Evolutionary conservation across 2,113 vertebrate genomes (phyloP).

Genomic region (Arothron firmamentum): DNA sequence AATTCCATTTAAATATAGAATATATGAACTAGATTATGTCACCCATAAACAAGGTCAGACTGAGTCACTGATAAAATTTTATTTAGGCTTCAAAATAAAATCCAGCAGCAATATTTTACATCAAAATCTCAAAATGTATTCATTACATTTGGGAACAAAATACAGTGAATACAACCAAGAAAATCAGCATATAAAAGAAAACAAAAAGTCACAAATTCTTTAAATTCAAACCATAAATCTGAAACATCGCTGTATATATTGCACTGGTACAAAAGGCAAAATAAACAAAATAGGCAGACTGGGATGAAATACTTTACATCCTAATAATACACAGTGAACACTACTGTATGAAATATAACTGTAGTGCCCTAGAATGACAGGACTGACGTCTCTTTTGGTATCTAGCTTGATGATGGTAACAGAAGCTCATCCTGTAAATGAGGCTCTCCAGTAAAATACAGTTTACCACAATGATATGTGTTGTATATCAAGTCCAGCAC

Average conservation of each 20-base stretch:
- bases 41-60: no score
- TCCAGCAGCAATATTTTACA: slow-evolving; percentile 14
- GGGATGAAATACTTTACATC: slow-evolving; percentile 6
- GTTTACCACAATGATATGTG: slow-evolving; percentile 28
- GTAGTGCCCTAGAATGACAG: slow-evolving; percentile 25
- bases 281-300: slow-evolving; percentile 22
- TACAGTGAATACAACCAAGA: slow-evolving; percentile 21
- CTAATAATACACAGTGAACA: neutral
- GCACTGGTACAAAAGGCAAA: slow-evolving; percentile 37
- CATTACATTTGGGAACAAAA: slow-evolving; percentile 23
- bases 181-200: slow-evolving; percentile 12
- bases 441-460: neutral
- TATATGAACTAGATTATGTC: no score
- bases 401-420: neutral
- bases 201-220: neutral
- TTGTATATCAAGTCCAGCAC: slow-evolving; percentile 13
- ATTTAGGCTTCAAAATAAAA: slow-evolving; percentile 27
- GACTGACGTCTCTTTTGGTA: slow-evolving; percentile 18
- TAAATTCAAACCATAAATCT: neutral
- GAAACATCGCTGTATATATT: slow-evolving; percentile 25
- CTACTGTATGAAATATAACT: neutral
- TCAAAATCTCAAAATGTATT: neutral
- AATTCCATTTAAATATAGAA: no score
- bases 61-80: no score
- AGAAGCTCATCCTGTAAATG: neutral